Base-by-base conservation (phyloP, 2,888 invertebrate species). In the Teleogryllus oceanicus region DNA sequence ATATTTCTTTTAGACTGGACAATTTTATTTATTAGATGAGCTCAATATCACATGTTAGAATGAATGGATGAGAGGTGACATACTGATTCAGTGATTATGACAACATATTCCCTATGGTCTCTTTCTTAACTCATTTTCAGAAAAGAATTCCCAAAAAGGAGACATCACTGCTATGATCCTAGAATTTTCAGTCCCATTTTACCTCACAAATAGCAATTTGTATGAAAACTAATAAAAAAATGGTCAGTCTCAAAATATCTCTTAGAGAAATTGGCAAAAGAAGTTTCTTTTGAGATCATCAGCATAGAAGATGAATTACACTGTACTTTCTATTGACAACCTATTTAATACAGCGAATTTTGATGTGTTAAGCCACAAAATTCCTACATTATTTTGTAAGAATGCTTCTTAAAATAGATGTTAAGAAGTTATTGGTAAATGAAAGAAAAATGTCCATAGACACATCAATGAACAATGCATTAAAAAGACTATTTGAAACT, bases 241-340 rank as follows among this genome's bases (percentile, higher is more conserved):
- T 13, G 13, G 20, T 76, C 21, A 24, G 49, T 37, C 49, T 76
- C 24, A 24, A 21, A 37, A 37, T 20, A 76, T 76, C 76, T 76
- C 49, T n/a, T 76, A 76, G 49, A 76, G 20, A 76, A n/a, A 76
- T 24, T 24, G 24, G 76, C 76, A 76, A 76, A 76, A n/a, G 20
- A 62, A 62, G 62, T 62, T 62, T 62, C n/a, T 18, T 62, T 62
- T 62, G 62, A 62, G 62, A 62, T n/a, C 62, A 62, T 62, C 62
- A 13, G 62, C n/a, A n/a, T n/a, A 62, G n/a, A 62, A 18, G 62
- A n/a, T n/a, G 13, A 62, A 62, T 16, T 62, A 62, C n/a, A 37
- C 37, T 37, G 37, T 37, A 37, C 62, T 16, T 11, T 4, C 62
- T 18, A 62, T n/a, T 62, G 62, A 62, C 62, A 62, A 62, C n/a